Base-by-base conservation (phyloP, 2,797 vertebrate species). In the Naso thynnoides region DNA sequence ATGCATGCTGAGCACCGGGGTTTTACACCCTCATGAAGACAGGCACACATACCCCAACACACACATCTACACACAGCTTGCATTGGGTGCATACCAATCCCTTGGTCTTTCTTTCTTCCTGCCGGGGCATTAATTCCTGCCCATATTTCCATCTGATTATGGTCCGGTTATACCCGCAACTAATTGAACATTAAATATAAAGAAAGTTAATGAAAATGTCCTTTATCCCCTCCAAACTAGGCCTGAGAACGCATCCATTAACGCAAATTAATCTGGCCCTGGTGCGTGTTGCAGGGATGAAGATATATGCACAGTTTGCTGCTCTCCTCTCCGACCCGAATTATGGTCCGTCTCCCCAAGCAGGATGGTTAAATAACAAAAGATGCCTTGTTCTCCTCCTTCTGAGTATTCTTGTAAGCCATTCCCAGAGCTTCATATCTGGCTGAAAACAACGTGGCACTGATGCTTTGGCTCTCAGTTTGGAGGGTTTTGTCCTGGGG, bases 141-240 rank as follows among this genome's bases (percentile, higher is more conserved):
- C 94, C 94, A 92, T 94, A 95, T 95, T 95, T 94, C 93, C 94
- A 94, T 95, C 93, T 95, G 92, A 95, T 95, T 95, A 94, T 93
- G 91, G 94, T 94, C 91, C 91, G 84, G 94, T 95, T 95, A 94
- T 94, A 94, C 94, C 94, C 94, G 90, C 90, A 93, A 93, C 95
- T 95, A 95, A 95, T 95, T 95, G 95, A 94, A 95, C 95, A 95
- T 95, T 95, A 95, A 94, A 95, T 95, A 94, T 95, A 95, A 95
- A 95, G 94, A 95, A 95, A 95, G 94, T 94, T 95, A 95, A 95
- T 95, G 95, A 95, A 95, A 95, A 95, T 95, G 95, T 95, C 94
- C 94, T 95, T 95, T 95, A 95, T 95, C 94, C 94, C 91, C 91
- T 93, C 93, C 93, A 94, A 95, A 95, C 95, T 95, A 82, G 91